A percentile compares a stretch with the other conserved stretches of the same genome.
Conservation (phyloP, 2,113 vertebrate species). For the Bombycilla garrulus region DNA sequence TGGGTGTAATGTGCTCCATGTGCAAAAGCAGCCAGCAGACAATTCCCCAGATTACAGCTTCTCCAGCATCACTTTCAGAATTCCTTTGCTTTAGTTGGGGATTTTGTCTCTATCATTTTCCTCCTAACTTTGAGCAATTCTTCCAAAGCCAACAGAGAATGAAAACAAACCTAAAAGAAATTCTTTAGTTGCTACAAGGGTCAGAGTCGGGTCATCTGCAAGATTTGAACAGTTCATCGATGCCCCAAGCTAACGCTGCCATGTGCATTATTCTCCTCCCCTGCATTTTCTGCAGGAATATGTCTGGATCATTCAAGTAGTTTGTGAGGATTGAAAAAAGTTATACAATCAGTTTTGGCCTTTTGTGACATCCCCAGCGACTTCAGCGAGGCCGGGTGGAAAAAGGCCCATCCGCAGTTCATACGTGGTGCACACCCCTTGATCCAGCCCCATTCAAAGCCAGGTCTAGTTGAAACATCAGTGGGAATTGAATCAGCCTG, state of each 20-base stretch:
- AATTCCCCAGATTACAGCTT: neutral
- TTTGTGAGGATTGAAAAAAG: constrained; percentile 27
- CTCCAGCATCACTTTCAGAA: neutral
- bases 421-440: neutral
- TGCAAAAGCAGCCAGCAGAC: neutral
- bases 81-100: neutral
- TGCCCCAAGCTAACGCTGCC: neutral
- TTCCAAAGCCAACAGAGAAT: neutral
- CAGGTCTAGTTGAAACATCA: constrained; percentile 28
- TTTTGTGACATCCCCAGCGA: constrained; percentile 4
- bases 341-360: constrained; percentile 16
- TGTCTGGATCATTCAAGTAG: constrained; percentile 10
- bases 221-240: constrained; percentile 11
- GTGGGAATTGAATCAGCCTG: neutral
- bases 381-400: constrained; percentile 23
- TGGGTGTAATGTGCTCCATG: neutral
- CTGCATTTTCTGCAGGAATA: constrained; percentile 35
- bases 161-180: neutral
- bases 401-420: neutral
- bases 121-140: neutral
- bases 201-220: constrained; percentile 7
- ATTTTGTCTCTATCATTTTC: neutral
- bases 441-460: constrained; percentile 22
- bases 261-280: neutral
- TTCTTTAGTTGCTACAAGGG: neutral